A percentile compares a stretch with the other conserved stretches of the same genome.
Evolutionary conservation across 1,140 invertebrate species (phyloP).

Genomic region (Drosophila obscura): DNA sequence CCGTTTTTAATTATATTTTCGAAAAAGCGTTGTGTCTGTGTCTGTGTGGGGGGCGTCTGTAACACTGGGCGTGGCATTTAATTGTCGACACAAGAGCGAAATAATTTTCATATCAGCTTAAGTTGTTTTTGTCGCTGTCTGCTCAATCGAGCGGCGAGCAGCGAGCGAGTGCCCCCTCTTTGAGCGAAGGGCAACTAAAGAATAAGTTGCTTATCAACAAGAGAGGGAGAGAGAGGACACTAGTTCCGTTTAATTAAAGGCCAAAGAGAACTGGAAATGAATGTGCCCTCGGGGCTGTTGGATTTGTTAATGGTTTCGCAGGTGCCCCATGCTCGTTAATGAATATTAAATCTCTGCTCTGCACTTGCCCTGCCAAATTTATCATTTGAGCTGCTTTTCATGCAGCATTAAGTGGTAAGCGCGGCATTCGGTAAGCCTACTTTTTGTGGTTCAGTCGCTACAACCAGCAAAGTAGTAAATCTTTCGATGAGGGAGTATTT

Average conservation of each 20-base stretch:
- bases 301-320: conserved; percentile 1
- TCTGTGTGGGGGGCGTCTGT: conserved; percentile 4
- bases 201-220: too few species aligned
- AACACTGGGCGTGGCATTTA: conserved; percentile 59
- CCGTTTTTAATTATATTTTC: conserved; percentile 68
- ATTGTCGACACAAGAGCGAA: conserved; percentile 65
- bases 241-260: conserved; percentile 37
- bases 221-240: too few species aligned
- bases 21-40: conserved; percentile 10
- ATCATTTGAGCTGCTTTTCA: conserved; percentile 8
- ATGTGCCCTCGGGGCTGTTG: background rate
- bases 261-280: conserved; percentile 25
- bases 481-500: background rate
- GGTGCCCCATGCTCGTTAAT: conserved; percentile 26
- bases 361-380: background rate
- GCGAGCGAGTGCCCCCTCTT: background rate
- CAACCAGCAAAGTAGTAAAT: background rate
- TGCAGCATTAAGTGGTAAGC: too few species aligned
- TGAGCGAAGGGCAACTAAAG: too few species aligned
- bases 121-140: conserved; percentile 46
- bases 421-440: background rate
- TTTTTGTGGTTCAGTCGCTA: background rate
- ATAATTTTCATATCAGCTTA: conserved; percentile 62
- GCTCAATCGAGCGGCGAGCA: conserved; percentile 49
- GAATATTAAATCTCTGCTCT: conserved; percentile 26